These are phyloP conservation scores for Elachura formosa DNA, from an alignment of 2,113 vertebrate species.

Conservation along the genomic window DNA sequence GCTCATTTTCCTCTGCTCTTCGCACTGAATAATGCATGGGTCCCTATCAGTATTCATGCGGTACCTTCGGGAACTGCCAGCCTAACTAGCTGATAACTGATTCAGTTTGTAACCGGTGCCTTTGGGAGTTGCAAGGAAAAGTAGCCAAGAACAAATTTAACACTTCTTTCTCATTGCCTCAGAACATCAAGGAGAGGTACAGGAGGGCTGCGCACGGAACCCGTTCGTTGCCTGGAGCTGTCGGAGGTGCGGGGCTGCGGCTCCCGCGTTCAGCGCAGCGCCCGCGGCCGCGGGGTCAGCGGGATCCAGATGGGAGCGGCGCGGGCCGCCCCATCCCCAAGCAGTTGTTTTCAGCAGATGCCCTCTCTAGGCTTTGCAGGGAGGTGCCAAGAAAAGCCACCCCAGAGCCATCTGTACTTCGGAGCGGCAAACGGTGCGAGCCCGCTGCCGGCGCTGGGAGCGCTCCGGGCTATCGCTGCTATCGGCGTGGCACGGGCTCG, in stretches of 20 bases:
- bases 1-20: slow-evolving; percentile 90
- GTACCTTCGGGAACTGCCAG: slow-evolving; percentile 79
- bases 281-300: background rate
- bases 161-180: slow-evolving; percentile 74
- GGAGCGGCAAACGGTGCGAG: background rate
- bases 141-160: slow-evolving; percentile 81
- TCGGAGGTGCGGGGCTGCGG: background rate
- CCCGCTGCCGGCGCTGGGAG: background rate
- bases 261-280: background rate
- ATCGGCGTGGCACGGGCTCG: background rate
- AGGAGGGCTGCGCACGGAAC: slow-evolving; percentile 9
- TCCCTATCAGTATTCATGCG: slow-evolving; percentile 80
- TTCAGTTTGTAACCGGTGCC: slow-evolving; percentile 82
- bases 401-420: slow-evolving; percentile 48
- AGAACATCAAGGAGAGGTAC: slow-evolving; percentile 72
- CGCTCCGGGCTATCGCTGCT: background rate
- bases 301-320: background rate
- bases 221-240: slow-evolving; percentile 39
- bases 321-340: background rate
- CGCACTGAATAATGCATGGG: slow-evolving; percentile 85
- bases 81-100: slow-evolving; percentile 86
- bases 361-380: background rate
- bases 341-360: slow-evolving; percentile 50
- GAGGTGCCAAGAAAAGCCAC: slow-evolving; percentile 51
- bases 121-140: slow-evolving; percentile 79